Evolutionary conservation across 2,888 invertebrate species (phyloP), one percentile per base, ranked within the genome.

Genomic region (Herminia tarsipennalis): DNA sequence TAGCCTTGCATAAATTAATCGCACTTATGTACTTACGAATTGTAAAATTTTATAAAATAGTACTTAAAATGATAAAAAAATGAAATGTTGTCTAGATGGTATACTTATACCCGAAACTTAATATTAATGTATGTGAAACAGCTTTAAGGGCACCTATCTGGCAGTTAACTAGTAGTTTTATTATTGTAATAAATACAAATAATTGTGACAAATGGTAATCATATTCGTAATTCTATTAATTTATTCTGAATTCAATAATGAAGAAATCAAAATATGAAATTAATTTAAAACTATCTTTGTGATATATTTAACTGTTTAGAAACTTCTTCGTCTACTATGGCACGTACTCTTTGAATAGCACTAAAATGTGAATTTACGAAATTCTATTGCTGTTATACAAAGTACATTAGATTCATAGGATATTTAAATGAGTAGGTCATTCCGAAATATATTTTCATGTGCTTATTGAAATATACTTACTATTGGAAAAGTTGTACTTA

Each of bases 401-500:
- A 72, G 61, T 66, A 65, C 66, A 61, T 62, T 66, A 59, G 70
- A 66, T 67, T 74, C 39, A 44, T 64, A 64, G 57, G 39, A 70
- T 68, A 65, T 59, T 54, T 34, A 57, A 63, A 66, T 67, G 61
- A 47, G 54, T 60, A 60, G 72, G 72, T 72, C 66, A 72, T 72
- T 73, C 64, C 72, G 70, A 76, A 73, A 69, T 66, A 74, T 78
- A 78, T 78, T 77, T 78, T 78, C 58, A 62, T 77, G 74, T 78
- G 76, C 73, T 76, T 76, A 66, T 68, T 56, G 70, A 27, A 13
- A 16, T 48, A 59, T 69, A 66, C n/a, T n/a, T 68, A 70, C 56
- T 73, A 71, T 75, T 70, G 72, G 66, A 71, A 68, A 70, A 78
- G 67, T 77, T 82, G 87, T 87, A 88, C 88, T 88, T 86, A 88